Percentiles rank a stretch among this genome's conserved stretches.
phyloP scores from a whole-genome alignment of 1,140 invertebrate genomes.

The Diabrotica virgifera region DNA sequence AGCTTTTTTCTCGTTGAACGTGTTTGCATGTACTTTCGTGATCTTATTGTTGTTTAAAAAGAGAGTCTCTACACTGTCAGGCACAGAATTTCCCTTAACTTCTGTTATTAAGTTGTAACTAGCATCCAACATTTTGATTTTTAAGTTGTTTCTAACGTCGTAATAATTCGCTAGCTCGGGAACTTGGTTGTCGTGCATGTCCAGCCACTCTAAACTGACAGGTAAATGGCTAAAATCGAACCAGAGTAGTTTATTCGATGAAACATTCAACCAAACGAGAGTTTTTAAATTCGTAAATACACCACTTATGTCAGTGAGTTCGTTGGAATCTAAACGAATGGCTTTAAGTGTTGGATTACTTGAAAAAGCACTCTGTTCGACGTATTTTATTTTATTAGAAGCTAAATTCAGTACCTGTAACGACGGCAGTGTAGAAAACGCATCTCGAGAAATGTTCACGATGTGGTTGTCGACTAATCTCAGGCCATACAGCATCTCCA shows the following conservation, averaged over 20 bases:
- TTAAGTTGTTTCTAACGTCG: conserved; percentile 56
- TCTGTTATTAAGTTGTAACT: conserved; percentile 70
- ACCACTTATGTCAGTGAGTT: conserved; percentile 63
- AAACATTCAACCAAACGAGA: conserved; percentile 70
- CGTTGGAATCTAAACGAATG: conserved; percentile 65
- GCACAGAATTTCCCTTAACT: conserved; percentile 65
- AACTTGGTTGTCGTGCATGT: conserved; percentile 66
- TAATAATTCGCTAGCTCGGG: conserved; percentile 67
- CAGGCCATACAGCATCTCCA: conserved; percentile 62
- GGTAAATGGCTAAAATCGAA: conserved; percentile 69
- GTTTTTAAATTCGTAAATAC: conserved; percentile 63
- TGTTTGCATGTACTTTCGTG: conserved; percentile 64
- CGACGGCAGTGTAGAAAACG: conserved; percentile 63
- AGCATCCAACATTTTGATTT: conserved; percentile 72
- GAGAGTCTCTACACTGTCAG: conserved; percentile 70
- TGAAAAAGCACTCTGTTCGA: conserved; percentile 64
- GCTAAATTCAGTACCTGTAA: conserved; percentile 68
- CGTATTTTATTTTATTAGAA: conserved; percentile 62
- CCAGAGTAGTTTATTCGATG: conserved; percentile 63
- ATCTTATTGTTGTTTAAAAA: conserved; percentile 76
- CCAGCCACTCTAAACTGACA: conserved; percentile 65
- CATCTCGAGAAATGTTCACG: conserved; percentile 61
- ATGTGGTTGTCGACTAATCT: conserved; percentile 67
- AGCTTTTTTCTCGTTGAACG: conserved; percentile 67
- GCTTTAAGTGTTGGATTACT: conserved; percentile 63